These are phyloP conservation scores for Pardosa pseudoannulata DNA, from an alignment of 2,888 invertebrate species.

Conservation along the genomic window DNA sequence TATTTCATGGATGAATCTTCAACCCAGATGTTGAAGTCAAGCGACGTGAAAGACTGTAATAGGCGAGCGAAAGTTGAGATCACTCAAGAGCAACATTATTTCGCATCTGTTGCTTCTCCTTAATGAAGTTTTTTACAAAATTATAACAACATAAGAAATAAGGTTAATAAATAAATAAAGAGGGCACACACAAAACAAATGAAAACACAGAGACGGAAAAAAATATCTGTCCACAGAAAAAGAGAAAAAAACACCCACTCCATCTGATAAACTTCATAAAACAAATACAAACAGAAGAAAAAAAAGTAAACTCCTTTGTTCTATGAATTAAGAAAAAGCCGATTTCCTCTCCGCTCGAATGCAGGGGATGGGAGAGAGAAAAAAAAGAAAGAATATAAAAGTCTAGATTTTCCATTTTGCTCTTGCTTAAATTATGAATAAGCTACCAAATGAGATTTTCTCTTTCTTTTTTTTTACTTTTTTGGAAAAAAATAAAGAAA, in stretches of 20 bases:
- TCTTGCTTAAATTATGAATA: slow-evolving; percentile 60
- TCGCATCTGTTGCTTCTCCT: slow-evolving; percentile 24
- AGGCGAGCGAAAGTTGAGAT: background rate
- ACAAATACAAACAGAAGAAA: slow-evolving; percentile 24
- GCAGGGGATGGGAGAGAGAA: background rate
- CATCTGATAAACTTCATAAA: no score
- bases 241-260: no score
- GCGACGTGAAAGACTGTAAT: background rate
- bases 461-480: background rate
- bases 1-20: no score
- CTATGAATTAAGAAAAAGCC: slow-evolving; percentile 25
- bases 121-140: background rate
- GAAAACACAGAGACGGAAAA: slow-evolving; percentile 2
- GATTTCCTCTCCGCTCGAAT: background rate
- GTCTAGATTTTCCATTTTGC: slow-evolving; percentile 52
- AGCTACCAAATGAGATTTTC: slow-evolving; percentile 62
- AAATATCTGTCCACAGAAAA: no score
- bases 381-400: slow-evolving; percentile 19
- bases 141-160: background rate
- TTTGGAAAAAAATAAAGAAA: background rate
- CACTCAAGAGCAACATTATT: background rate
- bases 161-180: slow-evolving; percentile 9
- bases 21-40: no score
- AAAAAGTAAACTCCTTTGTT: slow-evolving; percentile 24
- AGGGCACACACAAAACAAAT: background rate